Percentiles rank a stretch among this genome's conserved stretches.
Evolutionary conservation across 2,113 vertebrate genomes (phyloP).

Genomic region (Girardinichthys multiradiatus): DNA sequence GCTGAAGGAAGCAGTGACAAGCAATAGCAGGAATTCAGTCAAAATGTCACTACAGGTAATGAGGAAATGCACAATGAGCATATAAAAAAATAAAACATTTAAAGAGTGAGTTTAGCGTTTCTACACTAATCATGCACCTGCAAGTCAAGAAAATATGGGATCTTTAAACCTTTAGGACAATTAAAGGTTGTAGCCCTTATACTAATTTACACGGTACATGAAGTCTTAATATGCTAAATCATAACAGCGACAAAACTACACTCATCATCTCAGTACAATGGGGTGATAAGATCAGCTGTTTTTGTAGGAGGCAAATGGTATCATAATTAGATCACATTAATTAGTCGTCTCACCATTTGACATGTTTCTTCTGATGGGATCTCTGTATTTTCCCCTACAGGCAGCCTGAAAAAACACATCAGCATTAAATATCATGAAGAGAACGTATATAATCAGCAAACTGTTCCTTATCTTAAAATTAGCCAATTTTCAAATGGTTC

Average conservation of each 20-base stretch:
- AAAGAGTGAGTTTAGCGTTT: neutral
- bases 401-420: conserved; percentile 27
- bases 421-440: neutral
- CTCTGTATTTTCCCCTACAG: conserved; percentile 16
- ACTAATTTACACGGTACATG: neutral
- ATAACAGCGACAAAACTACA: conserved; percentile 3
- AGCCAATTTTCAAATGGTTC: conserved; percentile 2
- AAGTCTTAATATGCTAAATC: conserved; percentile 11
- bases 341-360: conserved; percentile 62
- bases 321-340: conserved; percentile 32
- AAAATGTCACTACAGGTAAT: neutral
- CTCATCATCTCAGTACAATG: neutral
- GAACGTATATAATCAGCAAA: neutral
- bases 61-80: neutral
- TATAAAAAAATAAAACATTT: neutral
- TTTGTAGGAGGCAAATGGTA: conserved; percentile 30
- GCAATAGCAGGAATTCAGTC: neutral
- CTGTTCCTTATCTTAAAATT: neutral
- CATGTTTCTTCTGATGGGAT: conserved; percentile 50
- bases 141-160: neutral
- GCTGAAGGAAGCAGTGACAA: neutral
- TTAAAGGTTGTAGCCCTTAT: neutral
- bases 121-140: neutral
- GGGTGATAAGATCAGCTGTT: conserved; percentile 2
- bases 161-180: neutral